Base-by-base conservation (phyloP, 2,113 vertebrate genomes). In the Holacanthus passer region DNA sequence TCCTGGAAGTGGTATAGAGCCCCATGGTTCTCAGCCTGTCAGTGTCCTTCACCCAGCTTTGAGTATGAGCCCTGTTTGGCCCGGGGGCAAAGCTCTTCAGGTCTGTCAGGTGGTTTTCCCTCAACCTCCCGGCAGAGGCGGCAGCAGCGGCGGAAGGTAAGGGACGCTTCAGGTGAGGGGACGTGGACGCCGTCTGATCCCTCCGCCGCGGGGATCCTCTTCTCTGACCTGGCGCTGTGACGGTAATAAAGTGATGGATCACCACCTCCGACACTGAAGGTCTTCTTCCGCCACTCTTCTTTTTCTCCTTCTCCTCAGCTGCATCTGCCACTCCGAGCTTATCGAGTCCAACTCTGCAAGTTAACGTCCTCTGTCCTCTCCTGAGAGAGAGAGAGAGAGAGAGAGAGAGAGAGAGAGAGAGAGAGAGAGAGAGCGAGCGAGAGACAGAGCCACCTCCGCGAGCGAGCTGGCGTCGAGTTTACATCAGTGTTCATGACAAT, bases 1-100 rank as follows among this genome's bases (percentile, higher is more conserved):
- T 95, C 88, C 90, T 84, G 22, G 59, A 85, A 86, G 91, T 86
- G 77, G 75, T 60, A 43, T 2, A 67, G 73, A 71, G 78, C 93
- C 92, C 92, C 95, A 95, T 94, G 81, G 82, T 88, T 58, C 8
- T 70, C 71, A 0, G 14, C 29, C 45, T 13, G 68, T 31, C n/a
- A 41, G 16, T 63, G 87, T 81, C 86, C 82, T 47, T 81, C 72
- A 27, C 39, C 32, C 71, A 8, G 59, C 50, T 77, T 47, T 83
- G 39, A 90, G 20, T 81, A 9, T 37, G 76, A 43, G 31, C 79
- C 45, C 12, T 39, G 52, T 11, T 27, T 13, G 48, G 76, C 81
- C 71, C 59, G 81, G 0, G n/a, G 84, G 65, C 68, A 59, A 55
- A 56, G 85, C 77, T 77, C 78, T n/a, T 56, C 29, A 31, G 58